A percentile compares a stretch with the other conserved stretches of the same genome.
Conservation (phyloP, 1,140 invertebrate genomes). For the Leguminivora glycinivorella region DNA sequence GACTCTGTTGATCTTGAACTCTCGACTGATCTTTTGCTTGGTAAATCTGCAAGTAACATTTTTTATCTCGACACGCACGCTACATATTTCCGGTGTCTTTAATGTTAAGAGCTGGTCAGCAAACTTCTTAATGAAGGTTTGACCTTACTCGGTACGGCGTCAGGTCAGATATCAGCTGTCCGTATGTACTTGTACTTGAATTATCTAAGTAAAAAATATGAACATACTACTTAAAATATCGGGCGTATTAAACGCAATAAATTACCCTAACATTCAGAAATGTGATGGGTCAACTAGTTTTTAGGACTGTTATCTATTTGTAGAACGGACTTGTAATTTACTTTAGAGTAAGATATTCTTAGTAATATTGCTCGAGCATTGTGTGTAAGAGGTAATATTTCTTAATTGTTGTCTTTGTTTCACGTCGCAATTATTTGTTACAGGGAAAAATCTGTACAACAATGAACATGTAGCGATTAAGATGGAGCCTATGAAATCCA, state of each 20-base stretch:
- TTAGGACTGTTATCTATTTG: too few relatives aligned
- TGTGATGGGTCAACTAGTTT: too few relatives aligned
- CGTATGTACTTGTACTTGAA: too few relatives aligned
- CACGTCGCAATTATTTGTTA: slow-evolving; percentile 75
- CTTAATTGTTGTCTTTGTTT: neutral
- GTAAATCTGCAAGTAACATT: neutral
- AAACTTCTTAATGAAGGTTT: too few relatives aligned
- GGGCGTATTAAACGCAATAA: too few relatives aligned
- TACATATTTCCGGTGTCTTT: neutral
- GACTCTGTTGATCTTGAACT: slow-evolving; percentile 7
- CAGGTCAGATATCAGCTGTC: too few relatives aligned
- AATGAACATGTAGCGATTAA: slow-evolving; percentile 99
- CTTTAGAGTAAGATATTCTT: neutral
- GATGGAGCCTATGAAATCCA: slow-evolving; percentile 99
- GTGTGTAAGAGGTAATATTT: neutral
- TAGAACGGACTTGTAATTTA: neutral
- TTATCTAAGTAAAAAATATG: too few relatives aligned
- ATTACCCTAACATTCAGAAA: too few relatives aligned
- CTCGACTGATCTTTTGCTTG: neutral
- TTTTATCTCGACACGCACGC: neutral
- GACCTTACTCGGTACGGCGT: too few relatives aligned
- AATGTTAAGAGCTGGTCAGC: too few relatives aligned
- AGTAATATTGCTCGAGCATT: neutral
- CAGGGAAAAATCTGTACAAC: slow-evolving; percentile 99
- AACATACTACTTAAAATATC: too few relatives aligned